Percentiles rank a stretch among this genome's conserved stretches.
These are phyloP conservation scores for Acestrorhynchus altus DNA, from an alignment of 2,797 vertebrate genomes.

Conservation along the genomic window DNA sequence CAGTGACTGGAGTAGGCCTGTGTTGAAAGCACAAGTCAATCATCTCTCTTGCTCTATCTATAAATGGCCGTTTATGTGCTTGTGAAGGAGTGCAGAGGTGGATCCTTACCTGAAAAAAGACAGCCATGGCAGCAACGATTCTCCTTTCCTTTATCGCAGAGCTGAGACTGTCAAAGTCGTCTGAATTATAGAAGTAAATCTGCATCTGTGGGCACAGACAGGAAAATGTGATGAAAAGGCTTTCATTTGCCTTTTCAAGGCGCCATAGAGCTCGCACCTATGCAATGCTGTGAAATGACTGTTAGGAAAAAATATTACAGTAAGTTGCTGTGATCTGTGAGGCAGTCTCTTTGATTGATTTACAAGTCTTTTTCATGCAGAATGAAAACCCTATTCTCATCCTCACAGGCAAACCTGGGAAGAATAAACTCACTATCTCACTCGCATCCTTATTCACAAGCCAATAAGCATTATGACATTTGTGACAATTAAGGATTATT, in stretches of 20 bases:
- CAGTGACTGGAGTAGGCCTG: background rate
- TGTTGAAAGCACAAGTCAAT: background rate
- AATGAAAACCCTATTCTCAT: constrained; percentile 22
- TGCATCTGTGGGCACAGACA: constrained; percentile 87
- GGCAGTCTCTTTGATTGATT: constrained; percentile 46
- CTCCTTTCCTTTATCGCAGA: constrained; percentile 92
- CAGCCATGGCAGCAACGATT: constrained; percentile 90
- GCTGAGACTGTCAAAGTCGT: constrained; percentile 97
- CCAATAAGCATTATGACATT: constrained; percentile 51
- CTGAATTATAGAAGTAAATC: constrained; percentile 99
- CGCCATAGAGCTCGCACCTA: constrained; percentile 33
- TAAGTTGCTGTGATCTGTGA: constrained; percentile 27
- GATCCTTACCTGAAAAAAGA: constrained; percentile 92
- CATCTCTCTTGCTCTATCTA: background rate
- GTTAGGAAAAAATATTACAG: constrained; percentile 5
- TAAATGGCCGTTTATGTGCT: constrained; percentile 6
- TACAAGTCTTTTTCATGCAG: constrained; percentile 22
- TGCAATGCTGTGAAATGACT: constrained; percentile 43
- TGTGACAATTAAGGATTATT: constrained; percentile 58
- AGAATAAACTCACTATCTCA: constrained; percentile 40
- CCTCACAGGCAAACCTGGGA: background rate
- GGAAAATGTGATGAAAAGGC: constrained; percentile 65
- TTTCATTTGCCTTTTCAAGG: constrained; percentile 42
- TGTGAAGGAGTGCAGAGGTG: background rate
- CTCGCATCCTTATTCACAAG: constrained; percentile 25